Evolutionary conservation across 2,888 invertebrate genomes (phyloP), one percentile per base, ranked within the genome.

Genomic region (Eubasilissa splendida): DNA sequence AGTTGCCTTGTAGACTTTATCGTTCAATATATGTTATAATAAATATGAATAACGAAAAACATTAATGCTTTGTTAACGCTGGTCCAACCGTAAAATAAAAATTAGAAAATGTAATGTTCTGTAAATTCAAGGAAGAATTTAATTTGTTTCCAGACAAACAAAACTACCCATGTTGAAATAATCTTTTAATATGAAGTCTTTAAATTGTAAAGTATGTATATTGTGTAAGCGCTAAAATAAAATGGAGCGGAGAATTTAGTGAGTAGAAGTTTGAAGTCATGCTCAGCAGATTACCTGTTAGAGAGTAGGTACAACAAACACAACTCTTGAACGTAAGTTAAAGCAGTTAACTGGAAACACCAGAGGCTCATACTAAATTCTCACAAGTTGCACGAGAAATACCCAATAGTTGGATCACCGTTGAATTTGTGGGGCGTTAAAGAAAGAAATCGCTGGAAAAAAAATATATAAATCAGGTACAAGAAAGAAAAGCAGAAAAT

Each of bases 221-320:
- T 58, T 58, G n/a, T 58, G n/a, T 58, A 58, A n/a, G 12, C 58
- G n/a, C n/a, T 8, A 8, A 58, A 79, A 33, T 60, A 33, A 54
- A 63, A 63, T 22, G 50, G 66, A 59, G 58, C 14, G 58, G 22
- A 71, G 63, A 75, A 81, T 81, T 81, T 54, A 78, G 75, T 78
- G 74, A 77, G 9, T 50, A 54, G 42, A 82, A 80, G 73, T 75
- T 82, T 80, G 68, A 82, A 80, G 80, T 59, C 42, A 31, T 58
- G 78, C 76, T 81, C 68, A 81, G 79, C 75, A 75, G 82, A 82
- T 82, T 82, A 82, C 76, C 76, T 80, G 63, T 50, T 33, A 10
- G 70, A 56, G 59, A 60, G 75, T 77, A 74, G 66, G 77, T 74
- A 77, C 75, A 73, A 80, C 77, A 80, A 80, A 80, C 75, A 74